These are phyloP conservation scores for Kradibia gibbosae DNA, from an alignment of 1,140 invertebrate species.

Conservation along the genomic window DNA sequence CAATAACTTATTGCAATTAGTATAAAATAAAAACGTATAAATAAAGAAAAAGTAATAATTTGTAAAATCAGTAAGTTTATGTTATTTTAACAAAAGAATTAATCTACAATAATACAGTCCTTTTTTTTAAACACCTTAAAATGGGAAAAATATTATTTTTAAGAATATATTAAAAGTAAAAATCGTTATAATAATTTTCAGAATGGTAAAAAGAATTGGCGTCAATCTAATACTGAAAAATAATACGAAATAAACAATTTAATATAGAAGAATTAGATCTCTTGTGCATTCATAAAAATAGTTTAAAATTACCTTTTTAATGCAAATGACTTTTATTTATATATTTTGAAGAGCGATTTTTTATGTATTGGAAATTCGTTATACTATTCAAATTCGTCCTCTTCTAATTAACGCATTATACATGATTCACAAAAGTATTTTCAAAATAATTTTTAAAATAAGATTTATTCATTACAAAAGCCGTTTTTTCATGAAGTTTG, in stretches of 20 bases:
- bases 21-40: too few relatives aligned
- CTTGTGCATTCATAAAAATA: not conserved
- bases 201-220: too few relatives aligned
- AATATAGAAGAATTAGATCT: conserved; percentile 1
- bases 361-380: conserved; percentile 6
- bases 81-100: too few relatives aligned
- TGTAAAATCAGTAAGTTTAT: too few relatives aligned
- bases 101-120: too few relatives aligned
- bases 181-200: too few relatives aligned
- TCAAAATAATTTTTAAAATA: conserved; percentile 23
- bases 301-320: not conserved
- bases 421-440: conserved; percentile 26
- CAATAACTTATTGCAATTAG: conserved; percentile 1
- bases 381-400: conserved; percentile 38
- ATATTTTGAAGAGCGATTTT: not conserved
- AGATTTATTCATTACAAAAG: not conserved
- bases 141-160: too few relatives aligned
- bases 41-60: too few relatives aligned
- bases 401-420: conserved; percentile 35
- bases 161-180: too few relatives aligned
- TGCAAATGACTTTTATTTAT: conserved; percentile 20
- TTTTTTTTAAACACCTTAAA: too few relatives aligned
- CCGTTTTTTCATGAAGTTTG: conserved; percentile 30
- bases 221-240: too few relatives aligned
- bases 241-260: too few relatives aligned